A percentile compares a stretch with the other conserved stretches of the same genome.
These are phyloP conservation scores for Brachionus rubens DNA, from an alignment of 1,140 invertebrate species.

Conservation along the genomic window DNA sequence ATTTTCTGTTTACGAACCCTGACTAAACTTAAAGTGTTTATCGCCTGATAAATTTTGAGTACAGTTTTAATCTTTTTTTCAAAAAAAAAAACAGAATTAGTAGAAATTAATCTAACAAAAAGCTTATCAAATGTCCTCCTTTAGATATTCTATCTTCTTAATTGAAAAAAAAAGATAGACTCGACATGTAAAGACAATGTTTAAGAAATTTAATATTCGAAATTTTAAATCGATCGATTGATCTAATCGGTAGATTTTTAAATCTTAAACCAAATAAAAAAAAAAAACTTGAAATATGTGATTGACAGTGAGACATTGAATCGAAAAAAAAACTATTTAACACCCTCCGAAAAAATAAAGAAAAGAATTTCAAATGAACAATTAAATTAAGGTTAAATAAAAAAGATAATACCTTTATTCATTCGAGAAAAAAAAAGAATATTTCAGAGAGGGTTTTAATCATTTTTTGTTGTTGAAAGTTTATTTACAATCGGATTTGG, in stretches of 20 bases:
- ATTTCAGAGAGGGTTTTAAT: background rate
- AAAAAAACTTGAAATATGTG: background rate
- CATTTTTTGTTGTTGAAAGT: constrained; percentile 1
- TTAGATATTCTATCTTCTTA: too few relatives aligned
- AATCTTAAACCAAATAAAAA: constrained; percentile 4
- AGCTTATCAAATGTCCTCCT: too few relatives aligned
- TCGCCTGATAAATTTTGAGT: too few relatives aligned
- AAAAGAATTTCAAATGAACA: constrained; percentile 2
- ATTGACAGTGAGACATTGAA: background rate
- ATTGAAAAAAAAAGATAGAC: too few relatives aligned
- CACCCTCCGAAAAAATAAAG: background rate
- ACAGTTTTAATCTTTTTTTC: too few relatives aligned
- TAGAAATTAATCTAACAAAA: too few relatives aligned
- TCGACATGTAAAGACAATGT: constrained; percentile 30
- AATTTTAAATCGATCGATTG: constrained; percentile 22
- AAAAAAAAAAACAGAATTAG: too few relatives aligned
- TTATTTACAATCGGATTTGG: constrained; percentile 44
- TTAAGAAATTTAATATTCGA: constrained; percentile 36
- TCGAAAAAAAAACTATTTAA: constrained; percentile 22
- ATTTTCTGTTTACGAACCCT: too few relatives aligned
- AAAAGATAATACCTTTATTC: constrained; percentile 31
- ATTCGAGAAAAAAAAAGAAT: background rate
- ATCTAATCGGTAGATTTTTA: constrained; percentile 14
- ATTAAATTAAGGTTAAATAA: constrained; percentile 42
- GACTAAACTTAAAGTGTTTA: too few relatives aligned